Base-by-base conservation (phyloP, 2,888 invertebrate species). In the Drosophila picticornis region DNA sequence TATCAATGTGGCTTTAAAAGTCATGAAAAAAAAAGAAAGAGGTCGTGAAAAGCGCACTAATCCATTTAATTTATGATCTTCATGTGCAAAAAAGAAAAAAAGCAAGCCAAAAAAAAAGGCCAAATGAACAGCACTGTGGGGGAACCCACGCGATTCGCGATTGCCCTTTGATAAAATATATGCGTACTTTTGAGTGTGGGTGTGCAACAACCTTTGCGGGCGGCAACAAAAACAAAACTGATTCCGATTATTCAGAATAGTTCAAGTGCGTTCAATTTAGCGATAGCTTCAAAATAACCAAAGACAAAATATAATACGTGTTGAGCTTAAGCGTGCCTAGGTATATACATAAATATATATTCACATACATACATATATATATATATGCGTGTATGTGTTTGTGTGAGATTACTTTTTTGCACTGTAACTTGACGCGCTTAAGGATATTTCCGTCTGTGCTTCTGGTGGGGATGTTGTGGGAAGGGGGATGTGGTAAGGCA, bases 361-460 rank as follows among this genome's bases (percentile, higher is more conserved):
- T 34, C 64, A 1, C 7, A 31, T 31, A 7, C n/a, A 27, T 27
- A 46, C 4, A 19, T 38, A 9, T 68, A 52, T 32, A 36, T 55
- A 19, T 56, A 6, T 16, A 10, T 48, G 40, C 31, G 2, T 29
- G 7, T n/a, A 4, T 25, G 9, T n/a, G n/a, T 16, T 2, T 55
- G 16, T 40, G 29, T 10, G 29, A 16, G 25, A 46, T 25, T 46
- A 4, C 6, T 6, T 19, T 46, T 16, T 46, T 25, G 27, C 46
- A 16, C 10, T 57, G 57, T 76, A 70, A 76, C 60, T 63, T 65
- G 77, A 72, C 22, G 46, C 51, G 65, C 48, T 31, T 27, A 71
- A 70, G 74, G 75, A 75, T 57, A 64, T 71, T 75, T 77, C 63
- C 77, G 75, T 43, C 29, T 71, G 48, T 40, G 31, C 34, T 69